Evolutionary conservation across 35 echinoderm and acorn worm species (phyloP).

Genomic region (Ptychodera flava): DNA sequence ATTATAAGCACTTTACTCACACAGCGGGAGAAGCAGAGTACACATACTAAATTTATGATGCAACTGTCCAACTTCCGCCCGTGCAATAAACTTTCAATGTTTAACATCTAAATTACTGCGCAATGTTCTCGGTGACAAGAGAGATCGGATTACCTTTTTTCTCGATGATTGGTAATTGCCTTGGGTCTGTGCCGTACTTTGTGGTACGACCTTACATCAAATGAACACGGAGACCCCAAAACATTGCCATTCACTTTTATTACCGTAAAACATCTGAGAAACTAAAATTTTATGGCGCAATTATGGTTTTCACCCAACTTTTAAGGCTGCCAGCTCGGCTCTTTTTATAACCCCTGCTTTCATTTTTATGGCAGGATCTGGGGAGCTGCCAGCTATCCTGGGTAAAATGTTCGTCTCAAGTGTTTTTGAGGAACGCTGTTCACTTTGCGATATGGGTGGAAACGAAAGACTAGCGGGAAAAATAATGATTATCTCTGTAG

Average conservation of each 20-base stretch:
- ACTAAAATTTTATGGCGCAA: background rate
- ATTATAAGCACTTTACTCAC: background rate
- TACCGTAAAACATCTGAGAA: background rate
- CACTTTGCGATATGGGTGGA: too few relatives aligned
- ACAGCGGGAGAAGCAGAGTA: background rate
- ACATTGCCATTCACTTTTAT: background rate
- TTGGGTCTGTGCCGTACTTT: background rate
- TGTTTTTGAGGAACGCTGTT: too few relatives aligned
- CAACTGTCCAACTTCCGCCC: background rate
- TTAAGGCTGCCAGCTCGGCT: background rate
- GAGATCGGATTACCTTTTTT: background rate
- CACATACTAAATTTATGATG: slow-evolving; percentile 2
- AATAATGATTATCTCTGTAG: too few relatives aligned
- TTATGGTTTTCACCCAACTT: background rate
- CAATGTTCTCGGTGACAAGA: background rate
- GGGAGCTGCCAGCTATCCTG: too few relatives aligned
- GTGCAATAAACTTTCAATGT: background rate
- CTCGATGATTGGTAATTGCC: background rate
- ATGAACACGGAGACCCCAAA: background rate
- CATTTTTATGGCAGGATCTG: too few relatives aligned
- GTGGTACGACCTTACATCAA: background rate
- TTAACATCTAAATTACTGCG: background rate
- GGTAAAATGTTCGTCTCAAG: too few relatives aligned
- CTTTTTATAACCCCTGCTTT: background rate
- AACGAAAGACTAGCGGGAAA: too few relatives aligned